Evolutionary conservation across 2,888 invertebrate genomes (phyloP).

Genomic region (Pollenia amentaria): DNA sequence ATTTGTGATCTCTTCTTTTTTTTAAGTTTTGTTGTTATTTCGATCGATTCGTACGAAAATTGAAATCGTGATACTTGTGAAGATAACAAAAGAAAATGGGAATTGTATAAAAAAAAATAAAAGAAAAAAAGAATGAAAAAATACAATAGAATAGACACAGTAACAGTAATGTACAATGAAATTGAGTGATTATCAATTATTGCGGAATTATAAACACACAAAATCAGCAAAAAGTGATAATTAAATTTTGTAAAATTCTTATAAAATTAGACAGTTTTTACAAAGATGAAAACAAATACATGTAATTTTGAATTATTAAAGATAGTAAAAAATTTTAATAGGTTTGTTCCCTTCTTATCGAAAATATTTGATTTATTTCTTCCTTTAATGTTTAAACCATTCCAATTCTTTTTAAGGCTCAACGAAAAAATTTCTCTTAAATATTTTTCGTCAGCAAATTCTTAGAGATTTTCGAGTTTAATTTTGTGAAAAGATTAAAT

Average conservation of each 20-base stretch:
- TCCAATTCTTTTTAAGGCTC: no score
- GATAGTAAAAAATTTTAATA: not conserved
- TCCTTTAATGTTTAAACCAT: no score
- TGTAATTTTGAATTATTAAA: no score
- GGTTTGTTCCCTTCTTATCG: no score
- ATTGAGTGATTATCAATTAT: constrained; percentile 38
- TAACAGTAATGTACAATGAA: not conserved
- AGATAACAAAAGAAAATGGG: constrained; percentile 29
- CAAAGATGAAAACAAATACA: no score
- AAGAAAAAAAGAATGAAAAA: not conserved
- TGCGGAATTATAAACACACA: not conserved
- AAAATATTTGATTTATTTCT: no score
- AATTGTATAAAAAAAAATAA: constrained; percentile 27
- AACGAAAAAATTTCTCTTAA: no score
- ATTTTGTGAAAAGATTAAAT: no score
- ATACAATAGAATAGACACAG: not conserved
- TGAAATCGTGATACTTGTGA: constrained; percentile 67
- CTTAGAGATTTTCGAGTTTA: no score
- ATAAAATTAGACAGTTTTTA: not conserved
- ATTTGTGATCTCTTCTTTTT: not conserved
- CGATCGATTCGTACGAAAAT: constrained; percentile 65
- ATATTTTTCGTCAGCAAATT: no score
- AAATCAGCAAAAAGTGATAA: not conserved
- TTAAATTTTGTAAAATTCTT: not conserved
- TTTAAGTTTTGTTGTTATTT: constrained; percentile 24